phyloP scores from a whole-genome alignment of 2,888 invertebrate genomes.

The Beris chalybata region DNA sequence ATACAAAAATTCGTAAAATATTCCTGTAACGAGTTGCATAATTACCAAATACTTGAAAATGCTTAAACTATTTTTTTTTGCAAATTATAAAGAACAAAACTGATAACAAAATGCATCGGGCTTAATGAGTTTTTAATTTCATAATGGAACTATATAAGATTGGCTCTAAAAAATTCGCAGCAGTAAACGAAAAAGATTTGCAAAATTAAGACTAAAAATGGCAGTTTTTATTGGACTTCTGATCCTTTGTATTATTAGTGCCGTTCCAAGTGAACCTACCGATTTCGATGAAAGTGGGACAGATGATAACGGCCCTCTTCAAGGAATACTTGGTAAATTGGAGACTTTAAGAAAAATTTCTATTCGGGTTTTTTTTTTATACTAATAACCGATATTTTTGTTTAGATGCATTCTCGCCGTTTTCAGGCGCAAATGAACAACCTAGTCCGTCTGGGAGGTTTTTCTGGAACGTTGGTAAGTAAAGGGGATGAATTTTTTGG shows the following conservation, averaged over 20 bases:
- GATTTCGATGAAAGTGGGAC: background rate
- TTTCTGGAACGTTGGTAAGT: background rate
- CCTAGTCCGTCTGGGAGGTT: background rate
- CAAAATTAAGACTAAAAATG: background rate
- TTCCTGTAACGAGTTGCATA: too few relatives aligned
- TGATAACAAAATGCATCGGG: background rate
- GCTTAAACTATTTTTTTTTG: too few relatives aligned
- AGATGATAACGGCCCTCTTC: background rate
- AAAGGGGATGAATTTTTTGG: background rate
- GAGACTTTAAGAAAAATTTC: background rate
- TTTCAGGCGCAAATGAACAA: background rate
- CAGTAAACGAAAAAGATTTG: background rate
- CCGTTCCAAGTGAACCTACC: background rate
- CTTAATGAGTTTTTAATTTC: slow-evolving; percentile 16
- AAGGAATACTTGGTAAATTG: slow-evolving; percentile 17
- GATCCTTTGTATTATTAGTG: slow-evolving; percentile 5
- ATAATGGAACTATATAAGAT: slow-evolving; percentile 1
- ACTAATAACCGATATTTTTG: too few relatives aligned
- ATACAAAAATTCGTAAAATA: too few relatives aligned
- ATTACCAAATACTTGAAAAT: too few relatives aligned
- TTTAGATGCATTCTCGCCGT: slow-evolving; percentile 5
- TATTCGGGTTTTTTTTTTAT: background rate
- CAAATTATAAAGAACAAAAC: background rate
- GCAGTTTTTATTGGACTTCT: slow-evolving; percentile 9
- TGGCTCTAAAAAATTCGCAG: too few relatives aligned